These are phyloP conservation scores for Corynorhinus townsendii DNA, from an alignment of 2,113 vertebrate genomes.

Conservation along the genomic window DNA sequence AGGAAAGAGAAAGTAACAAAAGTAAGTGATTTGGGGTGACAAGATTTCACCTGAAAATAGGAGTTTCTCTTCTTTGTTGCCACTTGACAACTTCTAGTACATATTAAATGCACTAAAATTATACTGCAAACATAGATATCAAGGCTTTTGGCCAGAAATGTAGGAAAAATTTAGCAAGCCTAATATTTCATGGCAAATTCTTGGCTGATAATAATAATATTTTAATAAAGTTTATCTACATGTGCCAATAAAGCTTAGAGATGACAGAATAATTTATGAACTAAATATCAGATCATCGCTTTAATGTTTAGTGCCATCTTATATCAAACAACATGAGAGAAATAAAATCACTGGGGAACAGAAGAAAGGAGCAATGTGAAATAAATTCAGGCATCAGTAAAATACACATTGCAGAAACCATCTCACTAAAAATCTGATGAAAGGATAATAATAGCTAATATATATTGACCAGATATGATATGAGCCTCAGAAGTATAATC, in stretches of 20 bases:
- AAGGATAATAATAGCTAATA: neutral
- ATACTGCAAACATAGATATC: slow-evolving; percentile 52
- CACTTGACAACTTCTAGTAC: slow-evolving; percentile 6
- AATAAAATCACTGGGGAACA: neutral
- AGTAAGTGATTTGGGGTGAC: neutral
- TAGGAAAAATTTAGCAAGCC: slow-evolving; percentile 44
- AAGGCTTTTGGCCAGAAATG: slow-evolving; percentile 47
- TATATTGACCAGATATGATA: neutral
- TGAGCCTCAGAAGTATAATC: neutral
- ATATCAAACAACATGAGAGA: slow-evolving; percentile 21
- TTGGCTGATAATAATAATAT: slow-evolving; percentile 55
- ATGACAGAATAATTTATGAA: slow-evolving; percentile 66
- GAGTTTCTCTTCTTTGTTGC: neutral
- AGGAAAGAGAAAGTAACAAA: neutral
- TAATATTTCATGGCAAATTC: slow-evolving; percentile 62
- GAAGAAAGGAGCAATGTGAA: neutral
- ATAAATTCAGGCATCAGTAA: neutral
- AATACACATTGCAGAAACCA: neutral
- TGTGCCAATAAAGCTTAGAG: slow-evolving; percentile 53
- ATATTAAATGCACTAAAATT: slow-evolving; percentile 15
- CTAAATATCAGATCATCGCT: slow-evolving; percentile 50
- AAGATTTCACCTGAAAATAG: neutral
- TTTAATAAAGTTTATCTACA: slow-evolving; percentile 64
- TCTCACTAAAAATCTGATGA: neutral
- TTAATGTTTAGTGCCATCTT: slow-evolving; percentile 30